These are phyloP conservation scores for Lepidocyrtinus sp. DNA, from an alignment of 2,888 invertebrate genomes.

Conservation along the genomic window DNA sequence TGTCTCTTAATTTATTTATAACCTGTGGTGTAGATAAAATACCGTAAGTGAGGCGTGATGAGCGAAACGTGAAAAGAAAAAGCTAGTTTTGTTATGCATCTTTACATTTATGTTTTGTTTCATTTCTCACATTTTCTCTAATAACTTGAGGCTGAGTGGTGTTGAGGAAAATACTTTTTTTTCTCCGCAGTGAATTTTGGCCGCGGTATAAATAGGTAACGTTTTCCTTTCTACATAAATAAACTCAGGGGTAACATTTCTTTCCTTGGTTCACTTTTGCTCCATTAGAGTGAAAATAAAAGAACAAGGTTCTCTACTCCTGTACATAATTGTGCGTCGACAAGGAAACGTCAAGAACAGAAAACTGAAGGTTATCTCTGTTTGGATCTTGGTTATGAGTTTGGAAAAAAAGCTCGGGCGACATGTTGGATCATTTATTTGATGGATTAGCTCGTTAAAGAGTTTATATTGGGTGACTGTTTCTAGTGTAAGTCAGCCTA, in stretches of 20 bases:
- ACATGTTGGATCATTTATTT: not conserved
- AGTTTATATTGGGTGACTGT: not conserved
- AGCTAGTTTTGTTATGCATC: not conserved
- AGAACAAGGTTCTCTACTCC: not conserved
- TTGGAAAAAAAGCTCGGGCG: not conserved
- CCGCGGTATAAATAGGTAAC: too few relatives aligned
- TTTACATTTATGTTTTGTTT: not conserved
- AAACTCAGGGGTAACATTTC: not conserved
- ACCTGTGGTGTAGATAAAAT: not conserved
- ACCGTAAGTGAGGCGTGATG: not conserved
- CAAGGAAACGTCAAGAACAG: not conserved
- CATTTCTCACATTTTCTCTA: not conserved
- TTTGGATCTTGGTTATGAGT: not conserved
- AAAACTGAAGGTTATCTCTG: too few relatives aligned
- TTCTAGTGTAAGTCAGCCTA: not conserved
- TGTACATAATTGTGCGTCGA: too few relatives aligned
- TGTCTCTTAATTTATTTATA: not conserved
- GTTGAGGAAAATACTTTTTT: not conserved
- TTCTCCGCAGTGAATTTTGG: not conserved
- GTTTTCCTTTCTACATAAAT: not conserved
- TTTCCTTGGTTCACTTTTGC: not conserved
- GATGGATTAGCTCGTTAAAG: constrained; percentile 27
- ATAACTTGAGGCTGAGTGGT: not conserved
- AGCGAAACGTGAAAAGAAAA: not conserved
- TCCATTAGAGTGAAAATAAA: not conserved